A percentile compares a stretch with the other conserved stretches of the same genome.
Evolutionary conservation across 2,797 vertebrate genomes (phyloP).

Genomic region (Halcyon badia): DNA sequence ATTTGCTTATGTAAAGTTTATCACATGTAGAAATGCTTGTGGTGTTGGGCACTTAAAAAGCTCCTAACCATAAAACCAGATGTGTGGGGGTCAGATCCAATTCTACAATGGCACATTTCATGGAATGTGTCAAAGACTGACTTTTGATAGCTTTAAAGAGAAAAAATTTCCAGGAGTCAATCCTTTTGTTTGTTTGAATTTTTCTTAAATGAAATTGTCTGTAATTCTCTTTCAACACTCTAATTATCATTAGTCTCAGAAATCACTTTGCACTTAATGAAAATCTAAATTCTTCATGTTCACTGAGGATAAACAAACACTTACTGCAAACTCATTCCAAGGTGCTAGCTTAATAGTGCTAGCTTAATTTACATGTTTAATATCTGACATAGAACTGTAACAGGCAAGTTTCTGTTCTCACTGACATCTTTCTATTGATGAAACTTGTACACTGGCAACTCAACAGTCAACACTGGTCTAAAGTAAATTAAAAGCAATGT

Average conservation of each 20-base stretch:
- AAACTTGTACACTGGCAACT: neutral
- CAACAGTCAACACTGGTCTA: neutral
- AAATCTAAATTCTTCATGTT: slow-evolving; percentile 14
- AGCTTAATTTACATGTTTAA: neutral
- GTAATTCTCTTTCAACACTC: neutral
- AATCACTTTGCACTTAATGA: slow-evolving; percentile 1
- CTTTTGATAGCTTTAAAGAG: neutral
- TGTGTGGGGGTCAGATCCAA: neutral
- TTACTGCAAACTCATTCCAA: neutral
- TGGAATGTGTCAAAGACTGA: neutral
- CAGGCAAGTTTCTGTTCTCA: neutral
- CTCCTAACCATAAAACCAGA: neutral
- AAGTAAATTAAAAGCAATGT: neutral
- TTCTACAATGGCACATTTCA: neutral
- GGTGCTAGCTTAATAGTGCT: neutral
- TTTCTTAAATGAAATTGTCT: neutral
- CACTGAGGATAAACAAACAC: neutral
- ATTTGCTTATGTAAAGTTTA: neutral
- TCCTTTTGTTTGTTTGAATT: neutral
- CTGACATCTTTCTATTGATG: neutral
- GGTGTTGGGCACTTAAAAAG: neutral
- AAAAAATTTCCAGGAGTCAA: neutral
- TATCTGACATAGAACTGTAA: neutral
- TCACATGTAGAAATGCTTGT: neutral
- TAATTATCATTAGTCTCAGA: neutral